Conservation (phyloP, 2,113 vertebrate species). For the Callionymus lyra region DNA sequence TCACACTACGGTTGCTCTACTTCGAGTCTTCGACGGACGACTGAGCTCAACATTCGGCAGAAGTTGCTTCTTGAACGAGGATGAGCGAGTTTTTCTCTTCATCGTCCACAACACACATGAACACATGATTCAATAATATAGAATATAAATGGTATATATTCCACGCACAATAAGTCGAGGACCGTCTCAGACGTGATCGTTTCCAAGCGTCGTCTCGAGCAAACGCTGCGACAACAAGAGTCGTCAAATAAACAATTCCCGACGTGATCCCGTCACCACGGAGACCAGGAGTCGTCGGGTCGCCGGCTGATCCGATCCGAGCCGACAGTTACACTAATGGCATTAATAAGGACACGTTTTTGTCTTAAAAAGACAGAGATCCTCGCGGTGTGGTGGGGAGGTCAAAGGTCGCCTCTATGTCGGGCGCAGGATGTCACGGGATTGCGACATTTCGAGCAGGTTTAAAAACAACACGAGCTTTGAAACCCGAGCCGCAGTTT, state of each 20-base stretch:
- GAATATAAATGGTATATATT: too few relatives aligned
- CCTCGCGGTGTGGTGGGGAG: too few relatives aligned
- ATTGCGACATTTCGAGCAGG: constrained; percentile 57
- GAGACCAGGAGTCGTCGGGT: constrained; percentile 66
- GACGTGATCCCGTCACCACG: constrained; percentile 63
- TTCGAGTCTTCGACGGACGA: too few relatives aligned
- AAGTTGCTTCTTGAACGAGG: too few relatives aligned
- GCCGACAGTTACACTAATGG: constrained; percentile 77
- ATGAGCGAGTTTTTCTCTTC: too few relatives aligned
- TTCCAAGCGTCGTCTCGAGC: too few relatives aligned
- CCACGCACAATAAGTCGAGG: too few relatives aligned
- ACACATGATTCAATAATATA: too few relatives aligned
- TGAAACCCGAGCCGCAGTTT: constrained; percentile 69
- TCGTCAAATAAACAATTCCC: constrained; percentile 62
- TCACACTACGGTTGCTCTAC: too few relatives aligned
- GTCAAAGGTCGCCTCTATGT: constrained; percentile 41
- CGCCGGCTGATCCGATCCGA: constrained; percentile 69
- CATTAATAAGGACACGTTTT: constrained; percentile 77
- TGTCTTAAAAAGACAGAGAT: constrained; percentile 67
- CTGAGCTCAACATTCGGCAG: too few relatives aligned
- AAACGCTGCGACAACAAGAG: background rate
- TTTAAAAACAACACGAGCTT: constrained; percentile 55
- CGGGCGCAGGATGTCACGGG: constrained; percentile 40
- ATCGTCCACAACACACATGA: too few relatives aligned
- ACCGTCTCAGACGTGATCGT: too few relatives aligned